Evolutionary conservation across 2,797 vertebrate genomes (phyloP).

Genomic region (Pristis pectinata): DNA sequence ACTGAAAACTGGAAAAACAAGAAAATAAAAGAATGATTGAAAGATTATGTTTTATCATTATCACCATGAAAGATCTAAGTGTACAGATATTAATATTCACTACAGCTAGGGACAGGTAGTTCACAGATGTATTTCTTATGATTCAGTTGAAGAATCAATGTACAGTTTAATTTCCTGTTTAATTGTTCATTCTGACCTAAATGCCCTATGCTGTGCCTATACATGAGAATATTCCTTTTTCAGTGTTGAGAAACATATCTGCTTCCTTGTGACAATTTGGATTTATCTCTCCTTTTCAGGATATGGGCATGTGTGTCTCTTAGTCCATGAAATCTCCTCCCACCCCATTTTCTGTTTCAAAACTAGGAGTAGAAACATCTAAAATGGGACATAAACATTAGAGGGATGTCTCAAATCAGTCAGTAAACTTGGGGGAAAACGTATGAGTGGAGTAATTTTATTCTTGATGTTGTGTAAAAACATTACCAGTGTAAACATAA

Average conservation of each 20-base stretch:
- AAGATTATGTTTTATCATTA: conserved; percentile 13
- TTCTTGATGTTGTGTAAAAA: too few relatives aligned
- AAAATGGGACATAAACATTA: neutral
- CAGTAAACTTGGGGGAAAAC: neutral
- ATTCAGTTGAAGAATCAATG: neutral
- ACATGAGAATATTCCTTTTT: neutral
- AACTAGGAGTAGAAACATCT: neutral
- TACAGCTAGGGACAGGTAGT: neutral
- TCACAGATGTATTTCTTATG: neutral
- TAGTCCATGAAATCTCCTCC: neutral
- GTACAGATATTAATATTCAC: neutral
- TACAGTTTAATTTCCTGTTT: neutral
- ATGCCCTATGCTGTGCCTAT: neutral
- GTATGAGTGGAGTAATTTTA: neutral
- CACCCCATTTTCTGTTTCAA: neutral
- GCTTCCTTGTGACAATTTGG: neutral
- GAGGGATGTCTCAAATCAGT: neutral
- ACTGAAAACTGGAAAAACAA: neutral
- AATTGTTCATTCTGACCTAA: neutral
- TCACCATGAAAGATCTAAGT: neutral
- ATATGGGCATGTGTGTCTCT: neutral
- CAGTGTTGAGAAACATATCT: neutral
- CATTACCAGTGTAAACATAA: neutral
- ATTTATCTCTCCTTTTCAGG: neutral
- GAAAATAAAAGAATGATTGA: conserved; percentile 8